Percentiles rank a stretch among this genome's conserved stretches.
Conservation (phyloP, 2,888 invertebrate genomes). For the Chaitophorus viminalis region DNA sequence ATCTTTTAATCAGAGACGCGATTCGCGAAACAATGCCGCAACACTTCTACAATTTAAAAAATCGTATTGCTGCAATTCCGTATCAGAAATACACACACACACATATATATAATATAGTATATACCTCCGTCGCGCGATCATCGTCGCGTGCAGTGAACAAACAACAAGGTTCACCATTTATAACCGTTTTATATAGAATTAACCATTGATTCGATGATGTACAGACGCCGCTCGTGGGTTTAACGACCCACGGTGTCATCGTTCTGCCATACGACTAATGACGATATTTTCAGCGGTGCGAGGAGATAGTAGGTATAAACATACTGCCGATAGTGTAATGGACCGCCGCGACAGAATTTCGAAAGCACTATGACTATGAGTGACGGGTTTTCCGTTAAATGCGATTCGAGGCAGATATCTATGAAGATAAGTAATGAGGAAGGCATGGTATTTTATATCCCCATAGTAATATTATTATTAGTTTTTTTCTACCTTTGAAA, state of each 20-base stretch:
- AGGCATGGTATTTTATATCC: background rate
- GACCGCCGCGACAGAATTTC: constrained; percentile 30
- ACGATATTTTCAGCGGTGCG: constrained; percentile 3
- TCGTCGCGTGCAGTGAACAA: background rate
- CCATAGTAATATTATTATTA: background rate
- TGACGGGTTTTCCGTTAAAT: background rate
- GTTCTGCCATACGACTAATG: constrained; percentile 35
- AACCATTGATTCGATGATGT: background rate
- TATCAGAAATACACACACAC: background rate
- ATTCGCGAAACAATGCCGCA: background rate
- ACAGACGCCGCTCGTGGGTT: constrained; percentile 1
- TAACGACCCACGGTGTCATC: constrained; percentile 31
- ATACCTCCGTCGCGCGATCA: background rate
- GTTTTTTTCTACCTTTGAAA: background rate
- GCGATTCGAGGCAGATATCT: background rate
- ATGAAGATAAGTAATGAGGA: background rate
- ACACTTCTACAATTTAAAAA: background rate
- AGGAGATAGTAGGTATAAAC: background rate
- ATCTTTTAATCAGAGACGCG: background rate
- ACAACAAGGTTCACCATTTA: background rate
- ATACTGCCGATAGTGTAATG: constrained; percentile 17
- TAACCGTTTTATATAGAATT: background rate
- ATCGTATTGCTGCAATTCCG: background rate
- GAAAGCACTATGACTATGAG: background rate
- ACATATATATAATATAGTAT: too few relatives aligned